Base-by-base conservation (phyloP, 2,113 vertebrate genomes). In the Siphamia tubifer region DNA sequence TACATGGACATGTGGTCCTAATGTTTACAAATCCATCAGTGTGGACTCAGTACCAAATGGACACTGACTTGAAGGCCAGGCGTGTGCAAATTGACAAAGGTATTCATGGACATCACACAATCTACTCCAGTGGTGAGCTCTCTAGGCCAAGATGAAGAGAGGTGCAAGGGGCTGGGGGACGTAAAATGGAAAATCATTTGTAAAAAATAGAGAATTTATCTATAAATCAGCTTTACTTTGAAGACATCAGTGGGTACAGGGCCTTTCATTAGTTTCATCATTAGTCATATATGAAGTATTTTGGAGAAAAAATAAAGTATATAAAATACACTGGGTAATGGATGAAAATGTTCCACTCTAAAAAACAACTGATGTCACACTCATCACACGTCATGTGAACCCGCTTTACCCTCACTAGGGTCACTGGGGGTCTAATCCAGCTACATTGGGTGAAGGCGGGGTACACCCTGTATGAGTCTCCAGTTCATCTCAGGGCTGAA, bases 21-120 rank as follows among this genome's bases (percentile, higher is more conserved):
- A 53, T 81, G 85, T 90, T 90, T 92, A 91, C 87, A 90, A 90
- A 90, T 89, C 84, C 81, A 90, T 90, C 90, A 85, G 72, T 36
- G 74, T 53, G 76, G 61, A 66, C 83, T 71, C 68, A 52, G 75
- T 83, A 83, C 72, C 86, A 90, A 92, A 90, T 91, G 82, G 86
- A 90, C 87, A 83, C 73, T 90, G 83, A 90, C 84, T 89, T 70
- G 31, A 45, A 65, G 89, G 90, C 90, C 87, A 89, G 60, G 30
- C 49, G 48, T 58, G 47, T 47, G 39, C 12, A 68, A 73, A 77
- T 85, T 77, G 79, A 89, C 82, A 69, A 44, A 77, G 57, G 20
- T 39, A 43, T 48, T 60, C 44, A 56, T 64, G 55, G 48, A 68
- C 42, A 13, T 64, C 52, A 47, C 15, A 36, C 58, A 77, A 68